Base-by-base conservation (phyloP, 2,888 invertebrate genomes). In the Steinernema hermaphroditum region DNA sequence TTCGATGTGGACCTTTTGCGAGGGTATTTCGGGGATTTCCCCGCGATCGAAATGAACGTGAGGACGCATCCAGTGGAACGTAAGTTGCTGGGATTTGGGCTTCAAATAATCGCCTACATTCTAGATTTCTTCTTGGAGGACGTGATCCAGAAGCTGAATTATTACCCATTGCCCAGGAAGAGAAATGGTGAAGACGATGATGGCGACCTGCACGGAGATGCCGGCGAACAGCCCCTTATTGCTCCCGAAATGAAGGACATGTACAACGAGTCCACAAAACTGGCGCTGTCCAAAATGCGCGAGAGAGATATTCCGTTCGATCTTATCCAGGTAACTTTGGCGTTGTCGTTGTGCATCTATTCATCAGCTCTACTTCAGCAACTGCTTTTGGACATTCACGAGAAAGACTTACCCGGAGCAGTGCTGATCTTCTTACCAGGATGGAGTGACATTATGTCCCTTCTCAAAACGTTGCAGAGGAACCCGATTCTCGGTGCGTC, bases 241-340 rank as follows among this genome's bases (percentile, higher is more conserved):
- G 29, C 62, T 6, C 29, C 62, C n/a, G 29, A 62, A 9, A 4
- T 62, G 22, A 2, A 19, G 4, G 27, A 29, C 16, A 19, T n/a
- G 50, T 72, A 72, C 43, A 27, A 27, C 9, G n/a, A 54, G 19
- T 14, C 32, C 32, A 72, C 72, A 19, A 68, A 72, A 22, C 24
- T 43, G 34, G 77, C 79, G 14, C 68, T 78, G 8, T 32, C 72
- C 6, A 49, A 71, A 32, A 75, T 98, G 50, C 92, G 92, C 4
- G 97, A 98, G 87, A 93, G 93, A 85, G 96, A 96, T 87, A 89
- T 94, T 77, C 93, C 93, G 82, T 95, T 96, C 87, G 96, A 96
- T 87, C 89, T 97, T 8, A 92, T 97, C 76, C 95, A 95, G 88
- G 88, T 88, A 22, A 46, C 37, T n/a, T n/a, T n/a, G n/a, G n/a